Conservation (phyloP, 2,888 invertebrate genomes). For the Spatulosminthurus flaviceps region DNA sequence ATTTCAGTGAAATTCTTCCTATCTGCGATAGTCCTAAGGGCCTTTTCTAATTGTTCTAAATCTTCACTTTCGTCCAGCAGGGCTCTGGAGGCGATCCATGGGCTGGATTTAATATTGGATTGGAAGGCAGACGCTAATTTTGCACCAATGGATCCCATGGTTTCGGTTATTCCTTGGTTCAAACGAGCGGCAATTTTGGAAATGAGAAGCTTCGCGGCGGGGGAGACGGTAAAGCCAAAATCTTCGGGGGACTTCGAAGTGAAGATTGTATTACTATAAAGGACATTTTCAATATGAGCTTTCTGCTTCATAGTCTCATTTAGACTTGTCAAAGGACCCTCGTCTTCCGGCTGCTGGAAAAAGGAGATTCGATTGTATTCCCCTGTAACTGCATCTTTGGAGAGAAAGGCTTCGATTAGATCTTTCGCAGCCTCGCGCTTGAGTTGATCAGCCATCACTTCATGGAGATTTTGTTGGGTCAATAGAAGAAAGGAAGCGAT, state of each 20-base stretch:
- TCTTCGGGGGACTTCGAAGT: neutral
- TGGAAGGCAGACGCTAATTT: neutral
- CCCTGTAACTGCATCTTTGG: neutral
- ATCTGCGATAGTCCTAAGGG: neutral
- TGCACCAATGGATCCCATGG: neutral
- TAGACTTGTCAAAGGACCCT: conserved; percentile 13
- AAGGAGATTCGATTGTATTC: neutral
- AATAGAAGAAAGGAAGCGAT: conserved; percentile 8
- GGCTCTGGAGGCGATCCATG: neutral
- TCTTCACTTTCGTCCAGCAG: neutral
- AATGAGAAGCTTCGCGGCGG: neutral
- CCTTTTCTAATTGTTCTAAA: neutral
- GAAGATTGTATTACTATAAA: neutral
- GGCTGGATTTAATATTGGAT: neutral
- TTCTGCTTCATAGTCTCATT: neutral
- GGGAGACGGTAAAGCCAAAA: neutral
- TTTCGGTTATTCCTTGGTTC: neutral
- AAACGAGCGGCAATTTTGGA: neutral
- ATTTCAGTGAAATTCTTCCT: neutral
- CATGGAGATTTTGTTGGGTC: neutral
- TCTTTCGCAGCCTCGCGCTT: neutral
- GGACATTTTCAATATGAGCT: neutral
- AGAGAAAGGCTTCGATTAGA: conserved; percentile 18
- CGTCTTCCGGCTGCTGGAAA: conserved; percentile 27
- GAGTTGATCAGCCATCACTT: neutral